Base-by-base conservation (phyloP, 2,888 invertebrate species). In the Siphonodentalium dalli region DNA sequence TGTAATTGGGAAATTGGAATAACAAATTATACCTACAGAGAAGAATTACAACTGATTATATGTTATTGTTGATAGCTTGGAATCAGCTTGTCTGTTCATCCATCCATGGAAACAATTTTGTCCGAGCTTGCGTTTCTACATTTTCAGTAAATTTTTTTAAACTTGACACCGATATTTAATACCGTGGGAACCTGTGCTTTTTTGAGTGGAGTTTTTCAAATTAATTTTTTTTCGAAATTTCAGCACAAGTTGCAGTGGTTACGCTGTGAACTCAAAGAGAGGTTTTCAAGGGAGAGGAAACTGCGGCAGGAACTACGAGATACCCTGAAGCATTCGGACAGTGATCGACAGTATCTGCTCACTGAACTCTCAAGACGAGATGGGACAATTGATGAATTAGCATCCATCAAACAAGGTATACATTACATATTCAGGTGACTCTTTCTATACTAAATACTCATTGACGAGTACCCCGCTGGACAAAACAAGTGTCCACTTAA, bases 211-310 rank as follows among this genome's bases (percentile, higher is more conserved):
- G 8, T 9, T 35, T 35, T 8, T n/a, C 8, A 15, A 35, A 35
- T 40, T 24, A 4, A 24, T n/a, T 13, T 11, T 40, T 37, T 35
- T 18, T 39, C 18, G 44, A 33, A 21, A 35, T 47, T 50, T 2
- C 59, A 74, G 71, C 63, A 65, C 46, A 75, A 75, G 53, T 63
- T 73, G 65, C 71, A 72, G 38, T 75, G 74, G 74, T 45, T 75
- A 54, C 52, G 67, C 42, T 42, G 53, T 18, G 72, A 73, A 44
- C 42, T 70, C 21, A 42, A 66, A 37, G 70, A 71, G 23, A 63
- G 68, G 29, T 61, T 69, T 9, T 64, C 63, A n/a, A 54, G 68
- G 43, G 74, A 75, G 57, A 64, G 69, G 33, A 69, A 68, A 40
- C 26, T 72, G 31, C 62, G 70, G 7, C 61, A 68, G 37, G 73